Evolutionary conservation across 2,888 invertebrate genomes (phyloP).

Genomic region (Hermodice carunculata): DNA sequence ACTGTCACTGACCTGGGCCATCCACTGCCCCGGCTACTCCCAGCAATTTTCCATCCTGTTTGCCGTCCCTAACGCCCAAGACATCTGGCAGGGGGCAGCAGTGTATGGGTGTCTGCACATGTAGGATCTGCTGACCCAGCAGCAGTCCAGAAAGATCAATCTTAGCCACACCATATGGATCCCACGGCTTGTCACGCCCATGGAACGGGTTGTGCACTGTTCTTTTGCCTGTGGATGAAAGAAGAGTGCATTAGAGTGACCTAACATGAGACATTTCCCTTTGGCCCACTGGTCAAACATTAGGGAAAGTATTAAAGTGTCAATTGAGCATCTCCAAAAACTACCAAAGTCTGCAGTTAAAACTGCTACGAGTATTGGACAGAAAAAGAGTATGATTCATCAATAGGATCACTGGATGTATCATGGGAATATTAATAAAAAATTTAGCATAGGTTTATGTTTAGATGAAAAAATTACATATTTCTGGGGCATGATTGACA

Average conservation of each 20-base stretch:
- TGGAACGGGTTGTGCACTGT: constrained; percentile 65
- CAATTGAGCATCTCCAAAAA: no score
- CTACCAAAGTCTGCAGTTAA: no score
- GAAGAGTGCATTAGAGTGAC: no score
- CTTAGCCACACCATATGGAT: constrained; percentile 65
- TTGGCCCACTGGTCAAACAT: no score
- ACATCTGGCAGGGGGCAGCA: constrained; percentile 62
- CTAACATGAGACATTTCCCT: not conserved
- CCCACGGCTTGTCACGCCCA: constrained; percentile 64
- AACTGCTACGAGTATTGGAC: no score
- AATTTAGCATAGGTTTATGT: no score
- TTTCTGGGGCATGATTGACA: no score
- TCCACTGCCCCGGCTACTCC: constrained; percentile 65
- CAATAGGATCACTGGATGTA: no score
- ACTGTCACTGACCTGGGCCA: constrained; percentile 60
- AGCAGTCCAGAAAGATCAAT: constrained; percentile 64
- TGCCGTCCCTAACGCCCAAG: constrained; percentile 48
- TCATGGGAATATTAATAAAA: no score
- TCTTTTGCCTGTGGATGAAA: constrained; percentile 39
- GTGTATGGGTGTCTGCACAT: constrained; percentile 61
- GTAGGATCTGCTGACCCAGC: constrained; percentile 60
- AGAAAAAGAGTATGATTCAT: no score
- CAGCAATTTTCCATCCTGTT: constrained; percentile 49
- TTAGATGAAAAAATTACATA: no score
- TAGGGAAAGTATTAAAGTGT: no score